Evolutionary conservation across 2,797 vertebrate genomes (phyloP).

Genomic region (Alauda arvensis): DNA sequence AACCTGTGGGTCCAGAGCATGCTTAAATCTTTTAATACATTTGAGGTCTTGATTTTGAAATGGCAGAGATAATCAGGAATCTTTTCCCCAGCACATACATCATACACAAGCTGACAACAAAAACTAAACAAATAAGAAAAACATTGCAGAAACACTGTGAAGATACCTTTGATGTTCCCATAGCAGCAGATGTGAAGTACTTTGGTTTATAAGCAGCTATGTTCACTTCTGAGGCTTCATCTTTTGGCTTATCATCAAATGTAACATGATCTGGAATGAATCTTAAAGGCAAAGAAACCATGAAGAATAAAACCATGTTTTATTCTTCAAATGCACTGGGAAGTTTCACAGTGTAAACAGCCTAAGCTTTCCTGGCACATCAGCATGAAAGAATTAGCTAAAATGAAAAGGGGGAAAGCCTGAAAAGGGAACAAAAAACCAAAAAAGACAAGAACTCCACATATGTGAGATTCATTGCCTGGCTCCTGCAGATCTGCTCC

Average conservation of each 20-base stretch:
- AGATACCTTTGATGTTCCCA: conserved; percentile 86
- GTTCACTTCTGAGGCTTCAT: conserved; percentile 85
- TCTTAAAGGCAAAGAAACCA: conserved; percentile 71
- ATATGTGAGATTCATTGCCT: background rate
- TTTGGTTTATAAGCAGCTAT: conserved; percentile 87
- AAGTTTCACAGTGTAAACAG: conserved; percentile 29
- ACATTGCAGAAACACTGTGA: conserved; percentile 24
- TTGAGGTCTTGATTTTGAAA: background rate
- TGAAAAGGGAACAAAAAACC: background rate
- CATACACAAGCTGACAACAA: conserved; percentile 23
- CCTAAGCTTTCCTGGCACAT: background rate
- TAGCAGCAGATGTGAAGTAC: conserved; percentile 84
- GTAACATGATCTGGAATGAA: conserved; percentile 84
- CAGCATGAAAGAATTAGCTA: background rate
- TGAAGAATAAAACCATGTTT: conserved; percentile 30
- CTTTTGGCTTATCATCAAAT: conserved; percentile 88
- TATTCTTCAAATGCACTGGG: conserved; percentile 44
- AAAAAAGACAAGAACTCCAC: background rate
- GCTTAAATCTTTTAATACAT: background rate
- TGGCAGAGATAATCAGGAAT: background rate
- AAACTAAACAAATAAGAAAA: conserved; percentile 19
- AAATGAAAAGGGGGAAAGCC: background rate
- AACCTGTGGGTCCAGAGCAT: background rate
- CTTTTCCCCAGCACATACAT: background rate
- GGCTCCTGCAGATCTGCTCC: background rate